Evolutionary conservation across 2,797 vertebrate species (phyloP), one percentile per base, ranked within the genome.

Genomic region (Danio aesculapii): DNA sequence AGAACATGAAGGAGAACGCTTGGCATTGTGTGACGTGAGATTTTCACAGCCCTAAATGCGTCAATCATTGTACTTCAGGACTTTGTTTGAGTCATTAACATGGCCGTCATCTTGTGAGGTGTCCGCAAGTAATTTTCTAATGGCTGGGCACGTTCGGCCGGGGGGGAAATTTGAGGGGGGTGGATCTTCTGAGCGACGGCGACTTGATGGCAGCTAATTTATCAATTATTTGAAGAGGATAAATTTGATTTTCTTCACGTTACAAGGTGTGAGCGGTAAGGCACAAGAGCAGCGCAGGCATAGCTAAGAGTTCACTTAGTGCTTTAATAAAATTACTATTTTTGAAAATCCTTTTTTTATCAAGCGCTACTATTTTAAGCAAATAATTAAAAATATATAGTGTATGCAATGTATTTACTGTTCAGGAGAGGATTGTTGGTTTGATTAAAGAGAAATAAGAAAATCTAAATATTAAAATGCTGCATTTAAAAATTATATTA

Each of bases 11-110:
- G 80, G 68, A 71, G 83, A 84, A 62, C 41, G 14, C 77, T 81
- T 81, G 71, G 83, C 85, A 81, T 72, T 79, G 81, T 76, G 81
- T 76, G 81, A 85, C 66, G 83, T 83, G 75, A 86, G 83, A 86
- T 77, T 83, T 82, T 81, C 19, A 12, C 82, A 75, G 84, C 75
- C 86, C 84, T 82, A 82, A 87, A 87, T 85, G 81, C 75, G 84
- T 87, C 86, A 85, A 82, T 87, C 86, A 87, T 2, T 7, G 6
- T 59, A 46, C 50, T 66, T 58, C 64, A 14, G 19, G 75, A 66
- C 81, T 79, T 64, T 66, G 73, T 87, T 85, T 84, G 81, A 85
- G 72, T 84, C 86, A 85, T 85, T 85, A 84, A 84, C 77, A 81
- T 68, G 75, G 52, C 70, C 53, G 70, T 72, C 71, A 43, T 81